Conservation (phyloP, 2,888 invertebrate species). For the Lasioglossum malachurum region DNA sequence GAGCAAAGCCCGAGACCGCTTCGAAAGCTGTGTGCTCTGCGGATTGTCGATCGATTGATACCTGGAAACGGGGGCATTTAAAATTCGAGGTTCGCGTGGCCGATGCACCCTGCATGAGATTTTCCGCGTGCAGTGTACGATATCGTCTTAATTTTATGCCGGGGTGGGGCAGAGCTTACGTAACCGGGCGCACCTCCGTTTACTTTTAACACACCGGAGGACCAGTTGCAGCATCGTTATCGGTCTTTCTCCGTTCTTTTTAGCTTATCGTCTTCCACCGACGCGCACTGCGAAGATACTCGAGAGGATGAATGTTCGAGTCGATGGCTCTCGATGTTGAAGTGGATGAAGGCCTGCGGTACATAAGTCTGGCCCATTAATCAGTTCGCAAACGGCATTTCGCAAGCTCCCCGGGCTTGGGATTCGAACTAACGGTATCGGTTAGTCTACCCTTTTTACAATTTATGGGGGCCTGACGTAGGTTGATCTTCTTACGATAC, state of each 20-base stretch:
- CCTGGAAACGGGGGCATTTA: not conserved
- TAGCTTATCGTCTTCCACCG: conserved; percentile 63
- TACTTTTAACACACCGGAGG: conserved; percentile 49
- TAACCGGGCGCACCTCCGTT: conserved; percentile 16
- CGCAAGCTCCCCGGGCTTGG: conserved; percentile 64
- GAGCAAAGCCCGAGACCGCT: not conserved
- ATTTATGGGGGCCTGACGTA: conserved; percentile 63
- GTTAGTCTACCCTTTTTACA: conserved; percentile 57
- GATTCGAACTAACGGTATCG: conserved; percentile 62
- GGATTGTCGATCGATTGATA: conserved; percentile 9
- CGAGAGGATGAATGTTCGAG: conserved; percentile 69
- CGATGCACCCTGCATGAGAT: not conserved
- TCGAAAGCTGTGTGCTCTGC: not conserved
- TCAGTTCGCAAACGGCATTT: conserved; percentile 73
- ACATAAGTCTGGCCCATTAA: conserved; percentile 75
- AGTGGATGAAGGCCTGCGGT: conserved; percentile 71
- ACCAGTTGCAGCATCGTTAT: conserved; percentile 55
- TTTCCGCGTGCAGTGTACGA: not conserved
- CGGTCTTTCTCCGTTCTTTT: conserved; percentile 55
- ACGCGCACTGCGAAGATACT: conserved; percentile 67
- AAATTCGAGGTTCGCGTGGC: not conserved
- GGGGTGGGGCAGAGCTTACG: not conserved
- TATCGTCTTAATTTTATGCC: conserved; percentile 8
- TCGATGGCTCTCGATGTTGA: conserved; percentile 71
- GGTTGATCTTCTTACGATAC: conserved; percentile 63